A percentile compares a stretch with the other conserved stretches of the same genome.
Conservation (phyloP, 1,140 invertebrate genomes). For the Globodera rostochiensis region DNA sequence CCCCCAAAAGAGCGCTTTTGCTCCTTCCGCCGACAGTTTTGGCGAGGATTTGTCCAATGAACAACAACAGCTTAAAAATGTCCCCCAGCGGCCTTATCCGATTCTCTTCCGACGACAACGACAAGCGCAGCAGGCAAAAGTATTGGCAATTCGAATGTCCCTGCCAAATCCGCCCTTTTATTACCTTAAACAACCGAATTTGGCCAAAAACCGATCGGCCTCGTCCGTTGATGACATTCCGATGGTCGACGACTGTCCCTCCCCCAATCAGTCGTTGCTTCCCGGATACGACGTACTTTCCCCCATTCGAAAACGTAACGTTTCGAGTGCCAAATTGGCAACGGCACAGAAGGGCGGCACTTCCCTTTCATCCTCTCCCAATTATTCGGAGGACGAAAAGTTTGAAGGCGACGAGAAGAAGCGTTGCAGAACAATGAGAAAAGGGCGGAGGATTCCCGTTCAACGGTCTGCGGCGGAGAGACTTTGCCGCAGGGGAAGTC, state of each 20-base stretch:
- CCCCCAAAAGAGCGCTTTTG: neutral
- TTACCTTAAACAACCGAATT: neutral
- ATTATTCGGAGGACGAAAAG: slow-evolving; percentile 18
- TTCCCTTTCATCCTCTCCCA: neutral
- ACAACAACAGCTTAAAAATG: neutral
- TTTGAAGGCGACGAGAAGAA: neutral
- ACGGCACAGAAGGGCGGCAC: neutral
- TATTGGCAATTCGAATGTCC: neutral
- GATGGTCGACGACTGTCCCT: slow-evolving; percentile 13
- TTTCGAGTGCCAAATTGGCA: neutral
- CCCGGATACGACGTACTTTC: neutral
- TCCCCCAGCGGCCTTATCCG: neutral
- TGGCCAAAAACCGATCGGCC: neutral
- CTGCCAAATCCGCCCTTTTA: neutral
- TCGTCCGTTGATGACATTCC: slow-evolving; percentile 3
- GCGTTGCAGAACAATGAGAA: neutral
- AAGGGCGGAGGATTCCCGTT: neutral
- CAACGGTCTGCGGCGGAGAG: slow-evolving; percentile 5
- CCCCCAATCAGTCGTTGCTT: neutral
- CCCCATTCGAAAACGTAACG: neutral
- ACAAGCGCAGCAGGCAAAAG: neutral
- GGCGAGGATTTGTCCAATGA: no score
- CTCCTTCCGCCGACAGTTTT: neutral
- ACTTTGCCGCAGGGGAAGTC: slow-evolving; percentile 24
- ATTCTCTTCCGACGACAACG: neutral